Evolutionary conservation across 2,888 invertebrate species (phyloP).

Genomic region (Phyllotreta cruciferae): DNA sequence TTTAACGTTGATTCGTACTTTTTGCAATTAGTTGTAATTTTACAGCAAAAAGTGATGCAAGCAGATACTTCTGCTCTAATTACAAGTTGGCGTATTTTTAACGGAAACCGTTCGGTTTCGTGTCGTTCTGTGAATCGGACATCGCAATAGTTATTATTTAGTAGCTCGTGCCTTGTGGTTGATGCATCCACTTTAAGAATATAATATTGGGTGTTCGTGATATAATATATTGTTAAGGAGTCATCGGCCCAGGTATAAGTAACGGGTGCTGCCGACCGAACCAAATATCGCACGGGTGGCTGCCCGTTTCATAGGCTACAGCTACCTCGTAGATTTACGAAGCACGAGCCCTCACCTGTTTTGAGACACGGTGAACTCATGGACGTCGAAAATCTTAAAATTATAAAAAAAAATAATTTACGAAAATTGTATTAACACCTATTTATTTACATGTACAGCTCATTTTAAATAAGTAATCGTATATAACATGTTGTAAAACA

Average conservation of each 20-base stretch:
- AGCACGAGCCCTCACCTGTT: constrained; percentile 52
- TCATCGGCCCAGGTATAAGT: constrained; percentile 56
- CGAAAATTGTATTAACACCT: no score
- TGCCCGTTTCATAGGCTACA: constrained; percentile 51
- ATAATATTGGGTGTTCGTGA: constrained; percentile 44
- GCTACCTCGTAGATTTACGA: constrained; percentile 51
- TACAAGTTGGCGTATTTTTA: no score
- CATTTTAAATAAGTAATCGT: no score
- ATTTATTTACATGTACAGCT: no score
- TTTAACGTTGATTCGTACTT: no score
- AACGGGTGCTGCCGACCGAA: constrained; percentile 58
- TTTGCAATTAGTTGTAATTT: no score
- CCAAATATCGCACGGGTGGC: constrained; percentile 60
- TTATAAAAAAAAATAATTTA: neutral
- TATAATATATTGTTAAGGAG: constrained; percentile 56
- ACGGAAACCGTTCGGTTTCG: neutral
- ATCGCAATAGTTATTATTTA: constrained; percentile 17
- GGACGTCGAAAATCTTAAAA: constrained; percentile 3
- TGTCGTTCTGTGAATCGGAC: constrained; percentile 7
- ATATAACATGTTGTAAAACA: no score
- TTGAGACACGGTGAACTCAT: constrained; percentile 5
- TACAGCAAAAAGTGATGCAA: no score
- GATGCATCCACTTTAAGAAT: constrained; percentile 36
- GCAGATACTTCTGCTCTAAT: no score
- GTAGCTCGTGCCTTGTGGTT: constrained; percentile 33